Base-by-base conservation (phyloP, 2,113 vertebrate genomes). In the Cyanoliseus patagonus region DNA sequence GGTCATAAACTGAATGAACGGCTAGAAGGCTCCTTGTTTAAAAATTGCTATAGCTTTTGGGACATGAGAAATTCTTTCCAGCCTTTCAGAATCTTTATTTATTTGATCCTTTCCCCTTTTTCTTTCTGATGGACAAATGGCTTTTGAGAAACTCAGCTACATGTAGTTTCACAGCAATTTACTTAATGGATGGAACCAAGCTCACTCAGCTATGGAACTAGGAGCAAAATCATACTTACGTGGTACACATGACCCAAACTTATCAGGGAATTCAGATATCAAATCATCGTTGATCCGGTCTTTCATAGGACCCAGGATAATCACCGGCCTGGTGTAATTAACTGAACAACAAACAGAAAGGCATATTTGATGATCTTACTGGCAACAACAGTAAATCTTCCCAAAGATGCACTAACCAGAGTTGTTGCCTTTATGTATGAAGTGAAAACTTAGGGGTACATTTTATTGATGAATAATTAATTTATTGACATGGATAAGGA, bases 291-390 rank as follows among this genome's bases (percentile, higher is more conserved):
- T 99, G 97, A 99, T 98, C 79, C 99, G 98, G 97, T 99, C 99
- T 98, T 99, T 99, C 99, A 99, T 99, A 24, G 99, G 99, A 51
- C 99, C 99, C 66, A 99, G 98, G 95, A 99, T 99, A 92, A 99
- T 99, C 93, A 99, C 98, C 0, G 99, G 99, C 90, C 99, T 98
- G 92, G 99, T 99, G 79, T 99, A 99, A 98, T 97, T 98, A 96
- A 99, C 99, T 99, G 97, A 57, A 83, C 83, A 85, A 82, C 73
- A 94, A 53, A 97, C 79, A 92, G 25, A 95, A 91, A 93, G 51
- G 77, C 53, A 91, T 15, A 86, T 47, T 53, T 24, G 16, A 28
- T 91, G 33, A 69, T 44, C n/a, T 78, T 51, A 61, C 14, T 51
- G 11, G 17, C 30, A 92, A 11, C 11, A 75, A 70, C 23, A 61